Evolutionary conservation across 2,888 invertebrate species (phyloP).

Genomic region (Caenorhabditis sp.): DNA sequence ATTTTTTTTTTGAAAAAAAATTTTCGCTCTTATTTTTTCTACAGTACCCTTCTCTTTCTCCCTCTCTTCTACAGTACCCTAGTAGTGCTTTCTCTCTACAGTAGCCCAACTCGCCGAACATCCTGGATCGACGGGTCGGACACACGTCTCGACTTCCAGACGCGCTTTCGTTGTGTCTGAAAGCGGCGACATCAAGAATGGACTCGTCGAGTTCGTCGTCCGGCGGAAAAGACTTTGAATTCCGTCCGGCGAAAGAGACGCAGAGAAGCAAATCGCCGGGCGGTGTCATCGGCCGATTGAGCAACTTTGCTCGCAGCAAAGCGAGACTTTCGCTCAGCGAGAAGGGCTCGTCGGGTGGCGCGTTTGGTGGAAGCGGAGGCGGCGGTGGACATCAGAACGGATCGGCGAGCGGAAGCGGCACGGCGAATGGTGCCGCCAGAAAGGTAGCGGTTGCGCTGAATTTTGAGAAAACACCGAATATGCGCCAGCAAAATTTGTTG

Average conservation of each 20-base stretch:
- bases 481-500: neutral
- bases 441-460: too few relatives aligned
- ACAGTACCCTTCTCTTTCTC: neutral
- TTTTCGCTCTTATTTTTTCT: too few relatives aligned
- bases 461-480: neutral
- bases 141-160: constrained; percentile 57
- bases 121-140: neutral
- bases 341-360: constrained; percentile 41
- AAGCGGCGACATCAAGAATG: constrained; percentile 39
- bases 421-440: constrained; percentile 26
- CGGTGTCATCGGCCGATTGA: constrained; percentile 64
- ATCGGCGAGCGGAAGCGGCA: neutral
- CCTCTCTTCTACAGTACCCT: too few relatives aligned
- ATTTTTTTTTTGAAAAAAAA: too few relatives aligned
- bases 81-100: neutral
- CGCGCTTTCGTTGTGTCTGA: constrained; percentile 63
- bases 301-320: constrained; percentile 65
- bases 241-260: constrained; percentile 59
- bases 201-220: constrained; percentile 5
- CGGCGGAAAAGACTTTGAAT: constrained; percentile 60
- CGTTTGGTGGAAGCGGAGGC: constrained; percentile 19
- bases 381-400: neutral
- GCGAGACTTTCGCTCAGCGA: constrained; percentile 63
- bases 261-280: constrained; percentile 68
- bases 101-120: constrained; percentile 27